Evolutionary conservation across 1,140 invertebrate genomes (phyloP).

Genomic region (Cydia pomonella): DNA sequence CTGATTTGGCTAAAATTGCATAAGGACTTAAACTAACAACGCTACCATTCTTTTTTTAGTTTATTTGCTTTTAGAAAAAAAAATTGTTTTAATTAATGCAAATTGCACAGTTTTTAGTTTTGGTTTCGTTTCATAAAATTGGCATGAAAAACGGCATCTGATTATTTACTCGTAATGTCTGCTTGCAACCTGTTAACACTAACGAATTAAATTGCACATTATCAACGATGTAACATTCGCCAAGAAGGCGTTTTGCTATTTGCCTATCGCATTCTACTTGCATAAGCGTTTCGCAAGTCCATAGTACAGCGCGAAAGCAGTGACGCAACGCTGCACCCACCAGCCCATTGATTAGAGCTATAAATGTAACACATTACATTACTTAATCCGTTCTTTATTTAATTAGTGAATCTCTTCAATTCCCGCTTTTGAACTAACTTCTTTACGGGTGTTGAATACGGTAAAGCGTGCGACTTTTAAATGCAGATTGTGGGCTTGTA

Average conservation of each 20-base stretch:
- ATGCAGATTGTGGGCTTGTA: no score
- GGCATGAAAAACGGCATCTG: neutral
- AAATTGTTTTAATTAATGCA: no score
- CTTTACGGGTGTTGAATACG: neutral
- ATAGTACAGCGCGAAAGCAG: slow-evolving; percentile 64
- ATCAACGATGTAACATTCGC: slow-evolving; percentile 40
- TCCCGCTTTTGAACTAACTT: neutral
- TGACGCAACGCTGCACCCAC: slow-evolving; percentile 60
- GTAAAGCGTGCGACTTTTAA: neutral
- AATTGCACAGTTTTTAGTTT: no score
- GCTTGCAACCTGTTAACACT: slow-evolving; percentile 14
- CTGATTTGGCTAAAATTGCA: no score
- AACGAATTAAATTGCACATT: neutral
- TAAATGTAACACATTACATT: slow-evolving; percentile 72
- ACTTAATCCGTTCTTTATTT: slow-evolving; percentile 52
- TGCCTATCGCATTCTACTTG: slow-evolving; percentile 61
- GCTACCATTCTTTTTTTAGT: no score
- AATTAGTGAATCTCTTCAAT: slow-evolving; percentile 37
- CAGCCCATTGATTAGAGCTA: slow-evolving; percentile 71
- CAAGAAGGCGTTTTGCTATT: slow-evolving; percentile 44
- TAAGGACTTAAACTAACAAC: no score
- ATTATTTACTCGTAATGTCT: neutral
- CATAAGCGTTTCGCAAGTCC: slow-evolving; percentile 73
- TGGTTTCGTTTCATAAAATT: neutral
- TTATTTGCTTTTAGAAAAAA: no score